These are phyloP conservation scores for Anaspis maculata DNA, from an alignment of 2,888 invertebrate species.

Conservation along the genomic window DNA sequence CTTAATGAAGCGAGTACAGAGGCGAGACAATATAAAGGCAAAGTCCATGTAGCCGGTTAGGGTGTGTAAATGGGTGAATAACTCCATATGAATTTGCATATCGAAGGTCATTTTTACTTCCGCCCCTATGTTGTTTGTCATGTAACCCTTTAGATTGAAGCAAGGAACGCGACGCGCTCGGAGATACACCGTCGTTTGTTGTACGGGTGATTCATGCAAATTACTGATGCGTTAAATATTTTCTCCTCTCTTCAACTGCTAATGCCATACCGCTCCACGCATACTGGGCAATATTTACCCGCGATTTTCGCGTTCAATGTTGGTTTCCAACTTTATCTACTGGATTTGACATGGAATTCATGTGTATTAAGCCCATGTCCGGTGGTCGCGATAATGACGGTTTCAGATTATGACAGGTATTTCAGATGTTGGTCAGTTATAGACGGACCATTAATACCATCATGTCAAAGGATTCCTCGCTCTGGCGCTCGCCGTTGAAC, in stretches of 20 bases:
- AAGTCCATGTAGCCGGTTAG: constrained; percentile 17
- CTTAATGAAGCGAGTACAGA: constrained; percentile 11
- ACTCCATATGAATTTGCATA: constrained; percentile 41
- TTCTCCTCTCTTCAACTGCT: constrained; percentile 10
- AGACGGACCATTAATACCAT: constrained; percentile 16
- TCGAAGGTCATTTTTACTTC: constrained; percentile 40
- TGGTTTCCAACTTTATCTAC: too few relatives aligned
- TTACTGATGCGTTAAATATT: constrained; percentile 16
- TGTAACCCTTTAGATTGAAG: constrained; percentile 35
- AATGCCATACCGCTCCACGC: constrained; percentile 5
- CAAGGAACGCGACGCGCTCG: constrained; percentile 11
- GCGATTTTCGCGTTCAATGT: too few relatives aligned
- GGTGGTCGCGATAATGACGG: constrained; percentile 13
- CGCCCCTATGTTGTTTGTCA: constrained; percentile 41
- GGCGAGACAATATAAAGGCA: constrained; percentile 10
- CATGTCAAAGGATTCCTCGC: constrained; percentile 29
- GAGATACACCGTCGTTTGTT: constrained; percentile 8
- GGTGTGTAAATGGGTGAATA: constrained; percentile 41
- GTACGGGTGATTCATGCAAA: constrained; percentile 14
- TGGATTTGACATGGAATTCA: too few relatives aligned
- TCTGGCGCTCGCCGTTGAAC: constrained; percentile 22
- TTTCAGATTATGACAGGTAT: constrained; percentile 18
- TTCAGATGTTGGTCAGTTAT: constrained; percentile 15
- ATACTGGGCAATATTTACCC: too few relatives aligned
- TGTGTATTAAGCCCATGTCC: too few relatives aligned